Conservation (phyloP, 2,888 invertebrate species). For the Drosophila ezoana region DNA sequence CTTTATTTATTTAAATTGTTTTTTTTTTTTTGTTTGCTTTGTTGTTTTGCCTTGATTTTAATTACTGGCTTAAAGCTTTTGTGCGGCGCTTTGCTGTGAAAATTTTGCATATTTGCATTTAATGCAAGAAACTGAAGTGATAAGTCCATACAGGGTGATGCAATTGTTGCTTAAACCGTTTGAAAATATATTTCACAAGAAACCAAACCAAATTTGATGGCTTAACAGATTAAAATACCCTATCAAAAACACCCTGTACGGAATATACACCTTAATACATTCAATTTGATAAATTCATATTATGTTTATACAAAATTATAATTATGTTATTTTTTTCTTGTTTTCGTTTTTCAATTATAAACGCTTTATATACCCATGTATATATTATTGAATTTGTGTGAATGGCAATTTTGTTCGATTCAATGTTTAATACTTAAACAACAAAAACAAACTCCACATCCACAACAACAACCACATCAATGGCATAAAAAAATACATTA, state of each 20-base stretch:
- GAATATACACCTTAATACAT: too few relatives aligned
- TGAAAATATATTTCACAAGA: background rate
- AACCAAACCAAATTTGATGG: background rate
- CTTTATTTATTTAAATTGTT: constrained; percentile 3
- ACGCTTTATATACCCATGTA: constrained; percentile 20
- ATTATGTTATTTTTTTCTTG: constrained; percentile 29
- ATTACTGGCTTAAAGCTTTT: constrained; percentile 31
- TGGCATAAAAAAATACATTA: constrained; percentile 55
- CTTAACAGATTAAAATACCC: background rate
- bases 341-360: constrained; percentile 38
- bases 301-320: background rate
- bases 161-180: background rate
- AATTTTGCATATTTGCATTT: constrained; percentile 22
- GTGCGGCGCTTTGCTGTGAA: constrained; percentile 10
- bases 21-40: background rate
- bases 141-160: constrained; percentile 35
- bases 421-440: constrained; percentile 54
- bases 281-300: background rate
- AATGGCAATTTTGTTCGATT: constrained; percentile 49
- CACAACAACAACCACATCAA: constrained; percentile 30
- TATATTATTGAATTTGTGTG: constrained; percentile 49
- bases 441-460: constrained; percentile 37
- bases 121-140: background rate
- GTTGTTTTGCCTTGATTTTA: constrained; percentile 18
- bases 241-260: constrained; percentile 16